Evolutionary conservation across 2,113 vertebrate genomes (phyloP), one percentile per base, ranked within the genome.

Genomic region (Festucalex cinctus): DNA sequence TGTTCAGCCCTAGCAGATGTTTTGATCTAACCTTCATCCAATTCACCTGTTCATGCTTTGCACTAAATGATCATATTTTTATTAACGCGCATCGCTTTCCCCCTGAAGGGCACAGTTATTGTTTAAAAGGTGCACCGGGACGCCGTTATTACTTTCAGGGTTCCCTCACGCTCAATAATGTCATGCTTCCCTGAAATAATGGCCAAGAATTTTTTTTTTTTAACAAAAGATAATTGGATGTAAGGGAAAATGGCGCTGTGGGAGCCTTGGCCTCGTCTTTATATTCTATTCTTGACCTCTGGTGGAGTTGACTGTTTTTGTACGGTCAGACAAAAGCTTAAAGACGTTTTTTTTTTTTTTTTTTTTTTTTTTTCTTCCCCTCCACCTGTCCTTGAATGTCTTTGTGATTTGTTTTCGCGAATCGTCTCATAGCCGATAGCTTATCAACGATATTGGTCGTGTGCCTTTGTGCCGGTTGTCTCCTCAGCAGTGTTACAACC

Each of bases 181-280:
- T 67, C 43, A 69, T 3, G 9, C 19, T 70, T 73, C 36, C 67
- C 22, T 49, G 14, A 75, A 76, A 71, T 68, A 82, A 80, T 68
- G 19, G 51, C 22, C 14, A 37, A 41, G 53, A 43, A 43, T 43
- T 12, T 62, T 62, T 43, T 43, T 12, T 62, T 62, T 43, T 43
- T 62, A 43, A 17, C 35, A 46, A 20, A 69, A 20, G 39, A 71
- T 85, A 81, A 83, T 77, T 85, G 68, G 75, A 44, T 68, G 77
- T 28, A 48, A 9, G 62, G 22, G 58, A 67, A 57, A 65, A 66
- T 62, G 36, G 53, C 44, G 43, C 26, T 61, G 28, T 65, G 26
- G 44, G 49, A 69, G n/a, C 41, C 48, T 58, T 63, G 35, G 10
- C 57, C 49, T 60, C 10, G 17, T 68, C 20, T 68, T 59, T 64